Conservation (phyloP, 2,888 invertebrate species). For the Terebella lapidaria region DNA sequence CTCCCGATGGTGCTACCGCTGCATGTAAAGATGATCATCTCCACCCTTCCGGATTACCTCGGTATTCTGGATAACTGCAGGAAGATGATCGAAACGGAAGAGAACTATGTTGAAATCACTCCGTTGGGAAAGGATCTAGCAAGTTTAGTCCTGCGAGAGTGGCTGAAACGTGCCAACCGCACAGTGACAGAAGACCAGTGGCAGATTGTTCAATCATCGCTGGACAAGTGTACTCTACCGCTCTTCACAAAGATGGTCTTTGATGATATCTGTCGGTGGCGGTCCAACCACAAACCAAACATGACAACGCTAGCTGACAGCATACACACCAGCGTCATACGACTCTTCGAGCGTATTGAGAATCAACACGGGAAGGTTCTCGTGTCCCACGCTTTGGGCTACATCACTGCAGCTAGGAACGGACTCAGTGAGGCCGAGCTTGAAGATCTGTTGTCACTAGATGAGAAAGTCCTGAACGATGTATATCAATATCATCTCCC, state of each 20-base stretch:
- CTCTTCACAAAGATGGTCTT: slow-evolving; percentile 96
- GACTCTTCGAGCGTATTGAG: slow-evolving; percentile 91
- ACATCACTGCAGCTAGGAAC: slow-evolving; percentile 94
- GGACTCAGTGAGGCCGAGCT: slow-evolving; percentile 88
- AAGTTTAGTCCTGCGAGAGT: slow-evolving; percentile 79
- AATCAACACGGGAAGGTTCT: slow-evolving; percentile 64
- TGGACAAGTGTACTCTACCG: slow-evolving; percentile 86
- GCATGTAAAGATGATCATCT: slow-evolving; percentile 79
- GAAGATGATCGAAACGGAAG: slow-evolving; percentile 4
- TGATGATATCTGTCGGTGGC: slow-evolving; percentile 95
- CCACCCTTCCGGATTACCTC: slow-evolving; percentile 27
- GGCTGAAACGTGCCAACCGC: slow-evolving; percentile 75
- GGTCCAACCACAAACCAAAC: slow-evolving; percentile 89
- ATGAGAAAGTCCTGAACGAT: slow-evolving; percentile 68
- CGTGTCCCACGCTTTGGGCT: slow-evolving; percentile 60
- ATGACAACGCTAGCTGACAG: slow-evolving; percentile 89
- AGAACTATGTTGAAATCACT: slow-evolving; percentile 11
- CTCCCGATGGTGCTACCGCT: slow-evolving; percentile 83
- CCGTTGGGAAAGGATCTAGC: slow-evolving; percentile 80
- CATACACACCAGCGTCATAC: slow-evolving; percentile 96
- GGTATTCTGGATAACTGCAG: slow-evolving; percentile 56
- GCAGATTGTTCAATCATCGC: slow-evolving; percentile 88
- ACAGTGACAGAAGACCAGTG: slow-evolving; percentile 83
- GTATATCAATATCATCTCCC: slow-evolving; percentile 82
- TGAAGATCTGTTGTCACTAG: slow-evolving; percentile 85